Conservation (phyloP, 2,888 invertebrate genomes). For the Chrysopilus asiliformis region DNA sequence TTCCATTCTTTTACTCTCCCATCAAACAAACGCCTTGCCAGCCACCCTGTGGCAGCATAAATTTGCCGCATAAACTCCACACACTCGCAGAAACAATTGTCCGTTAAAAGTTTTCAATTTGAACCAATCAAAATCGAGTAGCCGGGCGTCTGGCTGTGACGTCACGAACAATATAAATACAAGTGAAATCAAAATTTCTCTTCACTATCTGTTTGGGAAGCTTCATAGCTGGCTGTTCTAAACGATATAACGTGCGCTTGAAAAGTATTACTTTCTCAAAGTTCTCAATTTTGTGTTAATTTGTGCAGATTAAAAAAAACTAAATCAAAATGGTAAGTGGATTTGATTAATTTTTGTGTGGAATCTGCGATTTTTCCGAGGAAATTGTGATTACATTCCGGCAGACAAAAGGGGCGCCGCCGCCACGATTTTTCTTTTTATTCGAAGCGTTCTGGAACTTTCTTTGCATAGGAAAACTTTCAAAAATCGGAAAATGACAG, state of each 20-base stretch:
- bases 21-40: too few species aligned
- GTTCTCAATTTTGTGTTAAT: conserved; percentile 23
- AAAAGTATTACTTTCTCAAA: conserved; percentile 12
- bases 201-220: conserved; percentile 52
- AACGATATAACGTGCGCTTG: conserved; percentile 30
- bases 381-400: background rate
- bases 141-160: conserved; percentile 35
- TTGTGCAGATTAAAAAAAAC: conserved; percentile 22
- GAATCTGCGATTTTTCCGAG: too few species aligned
- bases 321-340: conserved; percentile 31
- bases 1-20: too few species aligned
- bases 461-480: too few species aligned
- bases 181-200: conserved; percentile 35
- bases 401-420: too few species aligned
- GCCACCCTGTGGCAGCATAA: too few species aligned
- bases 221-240: conserved; percentile 53
- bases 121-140: conserved; percentile 6
- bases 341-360: background rate
- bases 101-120: too few species aligned
- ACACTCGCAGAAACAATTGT: too few species aligned
- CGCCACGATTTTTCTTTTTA: too few species aligned
- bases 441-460: too few species aligned
- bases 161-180: conserved; percentile 44
- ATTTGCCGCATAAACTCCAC: too few species aligned
- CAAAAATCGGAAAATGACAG: too few species aligned